These are phyloP conservation scores for Callorhinus ursinus DNA, from an alignment of 2,113 vertebrate genomes.

Conservation along the genomic window DNA sequence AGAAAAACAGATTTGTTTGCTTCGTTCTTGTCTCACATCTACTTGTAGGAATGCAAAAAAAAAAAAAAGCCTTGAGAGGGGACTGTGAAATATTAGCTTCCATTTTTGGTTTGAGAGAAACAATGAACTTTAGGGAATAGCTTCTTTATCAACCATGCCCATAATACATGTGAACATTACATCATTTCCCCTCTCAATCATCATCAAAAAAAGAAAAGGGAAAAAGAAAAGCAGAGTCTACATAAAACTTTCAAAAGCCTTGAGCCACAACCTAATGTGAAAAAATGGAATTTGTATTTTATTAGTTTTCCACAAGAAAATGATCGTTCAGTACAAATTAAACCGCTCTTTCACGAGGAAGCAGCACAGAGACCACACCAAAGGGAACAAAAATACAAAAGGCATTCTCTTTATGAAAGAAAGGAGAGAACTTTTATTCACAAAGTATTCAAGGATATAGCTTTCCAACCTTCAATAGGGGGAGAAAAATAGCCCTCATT, in stretches of 20 bases:
- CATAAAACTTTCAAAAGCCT: constrained; percentile 45
- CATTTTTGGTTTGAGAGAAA: not conserved
- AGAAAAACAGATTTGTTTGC: not conserved
- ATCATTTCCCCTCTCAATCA: not conserved
- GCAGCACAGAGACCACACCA: constrained; percentile 31
- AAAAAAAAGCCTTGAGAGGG: not conserved
- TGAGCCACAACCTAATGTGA: constrained; percentile 59
- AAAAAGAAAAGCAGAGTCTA: constrained; percentile 25
- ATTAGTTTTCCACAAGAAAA: constrained; percentile 74
- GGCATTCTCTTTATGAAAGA: constrained; percentile 73
- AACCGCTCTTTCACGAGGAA: constrained; percentile 67
- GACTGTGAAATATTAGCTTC: not conserved
- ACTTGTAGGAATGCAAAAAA: not conserved
- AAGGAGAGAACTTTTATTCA: constrained; percentile 73
- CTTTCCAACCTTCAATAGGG: constrained; percentile 67
- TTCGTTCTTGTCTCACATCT: not conserved
- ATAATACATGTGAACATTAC: not conserved
- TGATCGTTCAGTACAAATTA: constrained; percentile 47
- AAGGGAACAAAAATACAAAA: constrained; percentile 66
- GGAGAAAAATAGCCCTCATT: constrained; percentile 75
- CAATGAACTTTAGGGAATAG: not conserved
- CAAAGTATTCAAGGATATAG: constrained; percentile 71
- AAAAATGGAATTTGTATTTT: constrained; percentile 69
- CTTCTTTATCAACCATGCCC: not conserved
- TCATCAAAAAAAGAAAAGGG: not conserved